Conservation (phyloP, 2,888 invertebrate species). For the Allophyes oxyacanthae region DNA sequence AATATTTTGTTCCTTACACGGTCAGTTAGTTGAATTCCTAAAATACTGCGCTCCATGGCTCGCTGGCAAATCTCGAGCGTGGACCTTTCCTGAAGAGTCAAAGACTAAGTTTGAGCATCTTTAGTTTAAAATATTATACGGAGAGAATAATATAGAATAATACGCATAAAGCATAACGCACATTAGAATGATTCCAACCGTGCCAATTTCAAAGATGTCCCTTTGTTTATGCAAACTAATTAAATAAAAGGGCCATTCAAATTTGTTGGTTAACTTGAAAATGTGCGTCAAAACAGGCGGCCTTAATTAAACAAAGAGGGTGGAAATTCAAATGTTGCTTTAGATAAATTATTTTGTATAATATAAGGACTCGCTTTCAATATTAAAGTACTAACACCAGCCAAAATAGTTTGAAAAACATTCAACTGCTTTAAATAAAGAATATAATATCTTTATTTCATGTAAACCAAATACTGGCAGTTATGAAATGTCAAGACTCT, state of each 20-base stretch:
- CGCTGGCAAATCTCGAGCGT: no score
- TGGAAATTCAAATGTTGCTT: conserved; percentile 52
- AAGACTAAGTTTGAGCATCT: no score
- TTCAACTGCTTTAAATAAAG: no score
- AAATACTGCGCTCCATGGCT: no score
- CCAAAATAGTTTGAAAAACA: conserved; percentile 25
- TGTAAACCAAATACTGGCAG: no score
- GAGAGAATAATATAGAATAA: no score
- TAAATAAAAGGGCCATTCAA: conserved; percentile 66
- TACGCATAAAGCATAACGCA: conserved; percentile 28
- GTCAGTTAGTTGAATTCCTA: no score
- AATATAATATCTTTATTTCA: no score
- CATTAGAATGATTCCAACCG: conserved; percentile 29
- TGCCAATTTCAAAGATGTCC: conserved; percentile 58
- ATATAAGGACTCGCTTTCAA: conserved; percentile 33
- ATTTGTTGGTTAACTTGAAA: conserved; percentile 63
- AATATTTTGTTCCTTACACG: no score
- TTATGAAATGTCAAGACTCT: no score
- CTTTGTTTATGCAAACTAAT: conserved; percentile 64
- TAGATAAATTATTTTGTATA: conserved; percentile 53
- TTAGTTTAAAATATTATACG: no score
- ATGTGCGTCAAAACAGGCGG: conserved; percentile 57
- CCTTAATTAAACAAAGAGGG: conserved; percentile 54
- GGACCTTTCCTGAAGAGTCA: no score
- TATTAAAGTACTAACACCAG: conserved; percentile 25